Base-by-base conservation (phyloP, 1,140 invertebrate genomes). In the Aphis craccivora region DNA sequence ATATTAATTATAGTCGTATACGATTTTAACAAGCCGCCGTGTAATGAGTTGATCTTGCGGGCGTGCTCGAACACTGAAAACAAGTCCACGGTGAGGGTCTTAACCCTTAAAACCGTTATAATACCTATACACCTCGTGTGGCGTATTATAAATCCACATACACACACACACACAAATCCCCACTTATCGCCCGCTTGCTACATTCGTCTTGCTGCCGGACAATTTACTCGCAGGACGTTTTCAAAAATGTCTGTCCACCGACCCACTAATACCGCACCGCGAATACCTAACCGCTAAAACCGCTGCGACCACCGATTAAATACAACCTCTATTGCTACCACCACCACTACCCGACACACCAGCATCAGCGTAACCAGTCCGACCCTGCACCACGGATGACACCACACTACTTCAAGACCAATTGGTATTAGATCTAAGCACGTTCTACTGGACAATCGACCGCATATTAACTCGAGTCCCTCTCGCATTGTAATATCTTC, bases 51-150 rank as follows among this genome's bases (percentile, higher is more conserved):
- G 60, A 67, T 67, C 60, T 67, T 30, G 60, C 60, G 60, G 60
- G 60, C 60, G 60, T 67, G 60, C 30, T 67, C 30, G 30, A 67
- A 67, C 60, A 30, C 8, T 14, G 48, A 51, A 67, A 67, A n/a
- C 60, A 67, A 67, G 60, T 67, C 60, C 25, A 9, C 25, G 30
- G 60, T 30, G 30, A 11, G n/a, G 60, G 60, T 67, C 60, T 67
- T 67, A 67, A 67, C 60, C 60, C 60, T 30, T 67, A 67, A 67
- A 67, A 67, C 60, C 60, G 60, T 67, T 67, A 67, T 67, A 67
- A 67, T 67, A 67, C 60, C 30, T 60, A 60, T 60, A 30, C 25
- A 30, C 3, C 11, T 60, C 55, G 55, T 8, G 25, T 60, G 8
- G 23, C 23, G 55, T 60, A 9, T 60, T 25, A 30, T 8, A 55